A percentile compares a stretch with the other conserved stretches of the same genome.
These are phyloP conservation scores for Tenrec ecaudatus DNA, from an alignment of 2,113 vertebrate genomes.

Conservation along the genomic window DNA sequence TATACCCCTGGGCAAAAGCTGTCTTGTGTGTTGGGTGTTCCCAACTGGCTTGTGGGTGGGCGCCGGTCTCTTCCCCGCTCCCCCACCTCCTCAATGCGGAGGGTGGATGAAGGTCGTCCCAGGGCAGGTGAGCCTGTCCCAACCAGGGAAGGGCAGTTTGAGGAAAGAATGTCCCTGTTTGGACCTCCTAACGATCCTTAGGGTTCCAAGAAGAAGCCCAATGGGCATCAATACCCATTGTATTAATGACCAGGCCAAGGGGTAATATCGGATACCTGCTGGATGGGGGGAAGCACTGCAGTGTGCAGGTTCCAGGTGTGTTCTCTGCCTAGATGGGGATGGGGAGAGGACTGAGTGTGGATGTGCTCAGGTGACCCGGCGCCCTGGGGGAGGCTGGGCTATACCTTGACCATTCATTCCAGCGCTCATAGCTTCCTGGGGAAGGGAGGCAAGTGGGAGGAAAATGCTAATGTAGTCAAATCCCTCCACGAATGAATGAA, in stretches of 20 bases:
- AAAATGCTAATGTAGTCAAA: neutral
- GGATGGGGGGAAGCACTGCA: too few species aligned
- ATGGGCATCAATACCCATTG: neutral
- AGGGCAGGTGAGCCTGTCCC: neutral
- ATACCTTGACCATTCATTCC: neutral
- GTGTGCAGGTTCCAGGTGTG: too few species aligned
- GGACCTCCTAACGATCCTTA: neutral
- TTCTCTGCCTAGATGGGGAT: too few species aligned
- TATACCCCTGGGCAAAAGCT: neutral
- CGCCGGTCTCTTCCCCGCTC: neutral
- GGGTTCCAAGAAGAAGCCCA: neutral
- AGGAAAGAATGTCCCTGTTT: neutral
- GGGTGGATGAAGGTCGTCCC: neutral
- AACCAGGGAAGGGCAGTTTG: neutral
- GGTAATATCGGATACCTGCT: too few species aligned
- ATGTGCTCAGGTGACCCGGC: neutral
- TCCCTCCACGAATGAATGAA: neutral
- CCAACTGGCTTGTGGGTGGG: neutral
- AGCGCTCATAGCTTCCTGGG: neutral
- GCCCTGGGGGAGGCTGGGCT: rapidly evolving
- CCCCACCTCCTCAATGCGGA: neutral
- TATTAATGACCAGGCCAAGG: too few species aligned
- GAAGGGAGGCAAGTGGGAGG: neutral
- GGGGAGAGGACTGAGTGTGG: neutral
- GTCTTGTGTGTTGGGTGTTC: neutral